phyloP scores from a whole-genome alignment of 2,888 invertebrate genomes.

The Meliscaeva auricollis region DNA sequence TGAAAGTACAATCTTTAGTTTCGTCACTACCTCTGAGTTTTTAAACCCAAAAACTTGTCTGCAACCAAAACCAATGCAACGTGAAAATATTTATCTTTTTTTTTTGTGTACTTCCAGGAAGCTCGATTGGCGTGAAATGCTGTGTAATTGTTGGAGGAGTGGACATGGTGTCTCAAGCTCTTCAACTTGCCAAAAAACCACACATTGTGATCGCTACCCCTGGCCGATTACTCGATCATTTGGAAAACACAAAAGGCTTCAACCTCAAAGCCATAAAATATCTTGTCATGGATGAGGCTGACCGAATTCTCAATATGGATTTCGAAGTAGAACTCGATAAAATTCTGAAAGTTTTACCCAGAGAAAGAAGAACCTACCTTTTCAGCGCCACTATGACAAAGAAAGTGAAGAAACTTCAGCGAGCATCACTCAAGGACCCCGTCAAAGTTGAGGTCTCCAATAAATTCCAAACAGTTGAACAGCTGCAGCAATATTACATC shows the following conservation, averaged over 20 bases:
- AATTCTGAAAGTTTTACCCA: conserved; percentile 94
- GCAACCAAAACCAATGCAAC: neutral
- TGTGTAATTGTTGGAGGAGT: conserved; percentile 99
- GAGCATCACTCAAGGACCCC: conserved; percentile 97
- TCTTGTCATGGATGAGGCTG: conserved; percentile 99
- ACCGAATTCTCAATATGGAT: conserved; percentile 99
- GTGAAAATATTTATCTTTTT: neutral
- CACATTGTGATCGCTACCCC: conserved; percentile 99
- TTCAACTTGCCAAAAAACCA: conserved; percentile 96
- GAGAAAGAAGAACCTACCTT: conserved; percentile 95
- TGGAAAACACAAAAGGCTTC: conserved; percentile 99
- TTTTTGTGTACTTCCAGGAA: conserved; percentile 85
- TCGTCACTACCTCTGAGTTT: conserved; percentile 84
- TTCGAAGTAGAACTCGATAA: conserved; percentile 99
- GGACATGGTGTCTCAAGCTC: conserved; percentile 98
- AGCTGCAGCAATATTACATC: conserved; percentile 96
- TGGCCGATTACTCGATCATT: conserved; percentile 96
- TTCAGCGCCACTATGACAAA: conserved; percentile 99
- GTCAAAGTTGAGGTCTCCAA: conserved; percentile 98
- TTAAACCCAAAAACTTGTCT: neutral
- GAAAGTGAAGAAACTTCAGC: conserved; percentile 97
- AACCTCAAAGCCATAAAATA: conserved; percentile 94
- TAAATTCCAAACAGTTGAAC: conserved; percentile 99
- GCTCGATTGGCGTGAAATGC: conserved; percentile 96
- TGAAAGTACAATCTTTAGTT: conserved; percentile 79